These are phyloP conservation scores for Tetrao urogallus DNA, from an alignment of 2,113 vertebrate genomes.

Conservation along the genomic window DNA sequence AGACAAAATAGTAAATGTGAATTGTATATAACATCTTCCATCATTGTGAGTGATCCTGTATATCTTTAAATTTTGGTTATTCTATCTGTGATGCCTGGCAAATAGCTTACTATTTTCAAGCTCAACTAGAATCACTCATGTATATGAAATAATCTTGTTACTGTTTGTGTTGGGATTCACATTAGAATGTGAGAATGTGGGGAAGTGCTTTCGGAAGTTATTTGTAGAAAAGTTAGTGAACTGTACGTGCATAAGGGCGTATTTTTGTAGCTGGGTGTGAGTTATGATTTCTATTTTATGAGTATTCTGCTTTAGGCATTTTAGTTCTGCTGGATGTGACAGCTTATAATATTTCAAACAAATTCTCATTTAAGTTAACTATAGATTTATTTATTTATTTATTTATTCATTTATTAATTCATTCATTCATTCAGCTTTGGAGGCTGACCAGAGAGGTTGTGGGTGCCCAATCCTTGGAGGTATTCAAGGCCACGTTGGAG, in stretches of 20 bases:
- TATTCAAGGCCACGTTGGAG: too few relatives aligned
- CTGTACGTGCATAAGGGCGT: not conserved
- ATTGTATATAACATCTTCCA: not conserved
- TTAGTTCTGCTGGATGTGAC: not conserved
- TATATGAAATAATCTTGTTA: not conserved
- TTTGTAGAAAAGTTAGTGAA: not conserved
- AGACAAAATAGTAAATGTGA: not conserved
- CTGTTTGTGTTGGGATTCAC: not conserved
- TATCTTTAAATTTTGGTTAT: not conserved
- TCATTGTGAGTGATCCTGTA: too few relatives aligned
- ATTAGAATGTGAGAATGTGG: not conserved
- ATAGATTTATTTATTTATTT: not conserved
- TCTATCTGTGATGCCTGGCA: not conserved
- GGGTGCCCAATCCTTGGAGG: too few relatives aligned
- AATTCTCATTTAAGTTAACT: not conserved
- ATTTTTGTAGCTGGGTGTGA: not conserved
- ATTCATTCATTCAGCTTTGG: not conserved
- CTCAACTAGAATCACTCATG: not conserved
- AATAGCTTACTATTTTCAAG: not conserved
- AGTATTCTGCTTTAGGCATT: not conserved
- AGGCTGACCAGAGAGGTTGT: too few relatives aligned
- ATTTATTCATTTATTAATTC: too few relatives aligned
- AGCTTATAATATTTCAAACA: slow-evolving; percentile 2
- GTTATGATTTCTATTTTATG: not conserved
- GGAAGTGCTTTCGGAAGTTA: not conserved